These are phyloP conservation scores for Pristionchus mayeri DNA, from an alignment of 2,888 invertebrate genomes.

Conservation along the genomic window DNA sequence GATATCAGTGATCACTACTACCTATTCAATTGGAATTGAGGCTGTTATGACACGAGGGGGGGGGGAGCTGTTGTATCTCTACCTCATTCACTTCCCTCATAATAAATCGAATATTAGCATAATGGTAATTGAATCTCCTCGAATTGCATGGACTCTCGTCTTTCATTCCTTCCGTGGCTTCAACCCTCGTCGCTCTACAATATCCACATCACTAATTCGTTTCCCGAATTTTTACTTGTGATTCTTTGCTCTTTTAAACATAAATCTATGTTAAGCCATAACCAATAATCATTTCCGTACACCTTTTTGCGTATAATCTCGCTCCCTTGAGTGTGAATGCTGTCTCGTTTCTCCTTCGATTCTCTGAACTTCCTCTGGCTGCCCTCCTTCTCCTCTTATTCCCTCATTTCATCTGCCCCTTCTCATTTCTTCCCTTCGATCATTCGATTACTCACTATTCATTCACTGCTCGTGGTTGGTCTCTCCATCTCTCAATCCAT, in stretches of 20 bases:
- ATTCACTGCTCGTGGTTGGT: background rate
- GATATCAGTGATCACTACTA: background rate
- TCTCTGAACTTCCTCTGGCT: no score
- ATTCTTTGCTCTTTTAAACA: no score
- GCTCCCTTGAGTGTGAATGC: background rate
- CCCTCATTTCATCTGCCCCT: background rate
- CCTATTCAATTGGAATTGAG: background rate
- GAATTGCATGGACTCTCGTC: background rate
- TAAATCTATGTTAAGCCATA: no score
- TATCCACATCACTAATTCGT: background rate
- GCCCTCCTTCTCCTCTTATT: no score
- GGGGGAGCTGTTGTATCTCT: background rate
- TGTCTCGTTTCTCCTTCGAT: background rate
- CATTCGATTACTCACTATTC: slow-evolving; percentile 7
- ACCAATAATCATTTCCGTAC: background rate
- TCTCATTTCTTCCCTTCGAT: background rate
- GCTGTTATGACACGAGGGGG: background rate
- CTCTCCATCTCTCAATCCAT: background rate
- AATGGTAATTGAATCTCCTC: slow-evolving; percentile 8
- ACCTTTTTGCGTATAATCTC: background rate
- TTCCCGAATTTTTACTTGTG: no score
- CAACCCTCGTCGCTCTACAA: background rate
- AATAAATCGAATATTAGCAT: background rate
- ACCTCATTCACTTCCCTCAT: background rate
- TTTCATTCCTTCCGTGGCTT: background rate